Percentiles rank a stretch among this genome's conserved stretches.
Evolutionary conservation across 2,888 invertebrate genomes (phyloP).

Genomic region (Acheta domesticus): DNA sequence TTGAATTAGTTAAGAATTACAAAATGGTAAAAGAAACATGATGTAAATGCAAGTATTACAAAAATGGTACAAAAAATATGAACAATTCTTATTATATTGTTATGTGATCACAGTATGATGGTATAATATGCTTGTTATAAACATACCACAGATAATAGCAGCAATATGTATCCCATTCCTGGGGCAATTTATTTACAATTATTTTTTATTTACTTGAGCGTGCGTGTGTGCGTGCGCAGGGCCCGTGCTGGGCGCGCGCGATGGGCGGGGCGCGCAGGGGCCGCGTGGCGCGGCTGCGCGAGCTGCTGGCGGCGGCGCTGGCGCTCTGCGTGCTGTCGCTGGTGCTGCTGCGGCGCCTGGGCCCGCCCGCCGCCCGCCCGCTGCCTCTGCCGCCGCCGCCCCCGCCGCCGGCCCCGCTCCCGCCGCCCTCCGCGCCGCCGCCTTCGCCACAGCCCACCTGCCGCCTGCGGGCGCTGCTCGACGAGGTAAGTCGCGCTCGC

Average conservation of each 20-base stretch:
- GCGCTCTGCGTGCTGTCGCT: conserved; percentile 33
- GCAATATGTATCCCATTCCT: no score
- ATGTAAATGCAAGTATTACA: no score
- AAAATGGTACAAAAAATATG: no score
- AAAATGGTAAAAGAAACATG: no score
- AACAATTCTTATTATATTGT: no score
- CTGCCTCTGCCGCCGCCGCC: neutral
- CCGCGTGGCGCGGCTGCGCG: conserved; percentile 25
- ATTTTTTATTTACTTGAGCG: no score
- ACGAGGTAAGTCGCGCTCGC: conserved; percentile 23
- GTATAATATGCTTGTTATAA: no score
- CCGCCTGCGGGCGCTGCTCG: conserved; percentile 21
- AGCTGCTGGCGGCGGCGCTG: conserved; percentile 30
- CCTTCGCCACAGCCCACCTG: conserved; percentile 23
- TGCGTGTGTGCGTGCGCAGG: neutral
- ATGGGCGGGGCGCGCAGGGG: no score
- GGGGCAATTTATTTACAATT: no score
- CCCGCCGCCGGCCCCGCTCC: neutral
- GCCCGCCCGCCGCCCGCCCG: conserved; percentile 24
- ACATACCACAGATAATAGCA: no score
- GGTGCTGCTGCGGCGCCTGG: conserved; percentile 32
- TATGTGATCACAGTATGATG: no score
- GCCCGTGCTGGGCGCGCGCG: neutral
- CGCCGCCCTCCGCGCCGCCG: neutral
- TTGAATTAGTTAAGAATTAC: no score